Evolutionary conservation across 1,140 invertebrate genomes (phyloP).

Genomic region (Rhagoletis pomonella): DNA sequence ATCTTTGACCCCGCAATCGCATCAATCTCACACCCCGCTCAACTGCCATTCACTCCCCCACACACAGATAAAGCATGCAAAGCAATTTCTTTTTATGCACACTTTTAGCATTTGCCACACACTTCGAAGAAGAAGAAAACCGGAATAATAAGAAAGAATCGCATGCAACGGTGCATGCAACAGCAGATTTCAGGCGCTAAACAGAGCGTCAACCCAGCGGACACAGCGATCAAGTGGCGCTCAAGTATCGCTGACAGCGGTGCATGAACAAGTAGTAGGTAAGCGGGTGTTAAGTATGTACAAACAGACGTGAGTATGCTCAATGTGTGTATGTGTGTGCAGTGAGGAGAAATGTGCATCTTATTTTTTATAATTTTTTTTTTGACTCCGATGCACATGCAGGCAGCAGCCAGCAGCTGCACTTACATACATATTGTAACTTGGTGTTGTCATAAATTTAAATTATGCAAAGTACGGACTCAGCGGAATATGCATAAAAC

Average conservation of each 20-base stretch:
- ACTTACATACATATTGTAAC: background rate
- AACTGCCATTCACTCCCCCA: background rate
- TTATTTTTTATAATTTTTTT: too few relatives aligned
- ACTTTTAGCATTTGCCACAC: background rate
- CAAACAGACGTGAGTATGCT: background rate
- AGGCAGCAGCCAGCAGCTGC: background rate
- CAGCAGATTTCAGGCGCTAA: conserved; percentile 23
- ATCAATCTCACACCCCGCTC: background rate
- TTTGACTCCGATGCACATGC: background rate
- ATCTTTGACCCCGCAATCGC: background rate
- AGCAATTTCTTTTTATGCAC: background rate
- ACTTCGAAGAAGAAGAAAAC: background rate
- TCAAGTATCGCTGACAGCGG: conserved; percentile 37
- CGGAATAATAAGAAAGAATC: background rate
- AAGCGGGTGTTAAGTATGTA: conserved; percentile 37
- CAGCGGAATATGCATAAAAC: background rate
- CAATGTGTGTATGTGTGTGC: background rate
- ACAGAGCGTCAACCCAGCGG: conserved; percentile 22
- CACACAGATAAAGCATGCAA: background rate
- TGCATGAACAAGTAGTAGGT: conserved; percentile 1
- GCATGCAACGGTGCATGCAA: conserved; percentile 19
- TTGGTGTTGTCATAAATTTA: conserved; percentile 48
- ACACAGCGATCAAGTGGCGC: background rate
- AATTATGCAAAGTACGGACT: conserved; percentile 30
- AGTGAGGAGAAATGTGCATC: background rate